Percentiles rank a stretch among this genome's conserved stretches.
Evolutionary conservation across 2,797 vertebrate species (phyloP).

Genomic region (Sebastes minor): DNA sequence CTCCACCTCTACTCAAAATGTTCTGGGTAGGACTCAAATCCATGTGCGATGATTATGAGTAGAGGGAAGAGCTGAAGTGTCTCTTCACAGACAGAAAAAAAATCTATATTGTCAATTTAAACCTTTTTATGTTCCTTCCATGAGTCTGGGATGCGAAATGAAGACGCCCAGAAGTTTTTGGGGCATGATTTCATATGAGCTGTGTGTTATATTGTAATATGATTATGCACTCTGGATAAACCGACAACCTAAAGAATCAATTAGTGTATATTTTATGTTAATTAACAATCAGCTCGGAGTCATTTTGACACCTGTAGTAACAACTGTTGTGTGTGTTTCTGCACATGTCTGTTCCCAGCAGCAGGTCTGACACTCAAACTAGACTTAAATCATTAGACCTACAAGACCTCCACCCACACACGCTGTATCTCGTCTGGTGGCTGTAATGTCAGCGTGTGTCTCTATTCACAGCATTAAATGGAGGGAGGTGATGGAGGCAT

Average conservation of each 20-base stretch:
- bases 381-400: slow-evolving; percentile 56
- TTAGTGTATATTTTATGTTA: background rate
- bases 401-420: slow-evolving; percentile 13
- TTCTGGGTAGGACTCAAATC: background rate
- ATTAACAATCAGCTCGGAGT: slow-evolving; percentile 6
- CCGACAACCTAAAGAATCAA: background rate
- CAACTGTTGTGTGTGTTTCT: background rate
- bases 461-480: slow-evolving; percentile 70
- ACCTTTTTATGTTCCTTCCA: background rate
- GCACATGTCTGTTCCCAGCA: slow-evolving; percentile 12
- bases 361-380: slow-evolving; percentile 35
- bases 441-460: slow-evolving; percentile 57
- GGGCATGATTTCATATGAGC: background rate
- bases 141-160: background rate
- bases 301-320: slow-evolving; percentile 10
- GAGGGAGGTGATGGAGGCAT: slow-evolving; percentile 68
- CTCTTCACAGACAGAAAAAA: background rate
- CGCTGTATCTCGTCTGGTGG: background rate
- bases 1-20: background rate
- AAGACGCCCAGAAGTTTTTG: background rate
- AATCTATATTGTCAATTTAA: background rate
- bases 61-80: background rate
- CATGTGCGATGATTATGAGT: background rate
- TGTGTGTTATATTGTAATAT: background rate
- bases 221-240: background rate